Evolutionary conservation across 1,140 invertebrate genomes (phyloP).

Genomic region (Solen grandis): DNA sequence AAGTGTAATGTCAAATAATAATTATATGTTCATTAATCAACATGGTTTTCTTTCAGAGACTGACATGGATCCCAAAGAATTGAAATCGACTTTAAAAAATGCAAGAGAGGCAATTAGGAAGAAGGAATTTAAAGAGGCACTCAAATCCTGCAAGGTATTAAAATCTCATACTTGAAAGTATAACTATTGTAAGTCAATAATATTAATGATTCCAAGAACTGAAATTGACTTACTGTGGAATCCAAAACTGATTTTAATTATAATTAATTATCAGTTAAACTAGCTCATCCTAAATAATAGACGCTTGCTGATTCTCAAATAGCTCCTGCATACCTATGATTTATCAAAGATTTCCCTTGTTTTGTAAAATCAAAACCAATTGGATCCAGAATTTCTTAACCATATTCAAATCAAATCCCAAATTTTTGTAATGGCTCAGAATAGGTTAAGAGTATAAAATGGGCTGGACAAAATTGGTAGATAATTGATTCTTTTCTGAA

Average conservation of each 20-base stretch:
- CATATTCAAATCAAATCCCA: too few relatives aligned
- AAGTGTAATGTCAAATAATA: too few relatives aligned
- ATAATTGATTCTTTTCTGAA: too few relatives aligned
- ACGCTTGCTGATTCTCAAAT: too few relatives aligned
- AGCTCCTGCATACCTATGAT: too few relatives aligned
- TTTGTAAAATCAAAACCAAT: too few relatives aligned
- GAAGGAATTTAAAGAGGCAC: conserved; percentile 86
- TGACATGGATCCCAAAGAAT: conserved; percentile 76
- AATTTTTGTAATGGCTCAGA: too few relatives aligned
- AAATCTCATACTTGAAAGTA: neutral
- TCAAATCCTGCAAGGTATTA: conserved; percentile 87
- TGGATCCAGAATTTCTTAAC: too few relatives aligned
- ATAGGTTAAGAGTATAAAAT: too few relatives aligned
- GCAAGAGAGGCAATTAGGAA: conserved; percentile 87
- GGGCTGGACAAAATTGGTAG: too few relatives aligned
- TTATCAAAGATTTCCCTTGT: too few relatives aligned
- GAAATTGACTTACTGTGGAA: neutral
- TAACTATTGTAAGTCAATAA: neutral
- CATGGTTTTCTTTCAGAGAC: neutral
- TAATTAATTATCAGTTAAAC: neutral
- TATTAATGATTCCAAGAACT: neutral
- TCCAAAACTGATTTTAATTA: neutral
- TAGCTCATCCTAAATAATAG: neutral
- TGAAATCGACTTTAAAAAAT: conserved; percentile 86
- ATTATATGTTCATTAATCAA: too few relatives aligned